These are phyloP conservation scores for Zaprionus ornatus DNA, from an alignment of 1,140 invertebrate species.

Conservation along the genomic window DNA sequence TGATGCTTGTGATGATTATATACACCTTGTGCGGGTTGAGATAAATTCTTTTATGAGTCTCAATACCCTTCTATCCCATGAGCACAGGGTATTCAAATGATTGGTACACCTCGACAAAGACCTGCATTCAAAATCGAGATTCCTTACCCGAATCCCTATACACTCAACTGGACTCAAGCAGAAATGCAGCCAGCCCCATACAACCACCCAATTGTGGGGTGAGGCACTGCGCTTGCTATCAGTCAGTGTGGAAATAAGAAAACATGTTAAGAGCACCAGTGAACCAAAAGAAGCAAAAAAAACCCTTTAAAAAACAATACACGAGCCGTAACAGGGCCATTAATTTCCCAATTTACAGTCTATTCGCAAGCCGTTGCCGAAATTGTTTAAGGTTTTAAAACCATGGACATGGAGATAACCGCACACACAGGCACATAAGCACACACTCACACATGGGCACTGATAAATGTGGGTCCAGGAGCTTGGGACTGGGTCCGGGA, in stretches of 20 bases:
- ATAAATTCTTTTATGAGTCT: too few relatives aligned
- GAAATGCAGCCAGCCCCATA: not conserved
- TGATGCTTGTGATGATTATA: too few relatives aligned
- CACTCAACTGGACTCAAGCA: not conserved
- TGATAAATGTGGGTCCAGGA: constrained; percentile 45
- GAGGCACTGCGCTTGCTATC: constrained; percentile 18
- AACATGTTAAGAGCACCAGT: constrained; percentile 28
- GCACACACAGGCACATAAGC: constrained; percentile 30
- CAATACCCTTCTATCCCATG: too few relatives aligned
- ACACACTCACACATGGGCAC: constrained; percentile 37
- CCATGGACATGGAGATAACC: constrained; percentile 53
- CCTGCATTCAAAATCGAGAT: not conserved
- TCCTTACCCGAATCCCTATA: not conserved
- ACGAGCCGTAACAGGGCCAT: constrained; percentile 77
- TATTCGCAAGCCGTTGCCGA: constrained; percentile 80
- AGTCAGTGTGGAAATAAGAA: constrained; percentile 30
- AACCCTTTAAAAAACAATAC: constrained; percentile 81
- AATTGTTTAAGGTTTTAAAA: constrained; percentile 81
- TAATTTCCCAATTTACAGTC: constrained; percentile 82
- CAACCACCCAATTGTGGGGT: not conserved
- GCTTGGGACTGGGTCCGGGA: constrained; percentile 40
- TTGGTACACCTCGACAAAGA: too few relatives aligned
- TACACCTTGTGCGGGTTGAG: too few relatives aligned
- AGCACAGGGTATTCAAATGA: too few relatives aligned
- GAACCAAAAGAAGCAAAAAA: constrained; percentile 17